Base-by-base conservation (phyloP, 2,113 vertebrate genomes). In the Halcyon malimbica region DNA sequence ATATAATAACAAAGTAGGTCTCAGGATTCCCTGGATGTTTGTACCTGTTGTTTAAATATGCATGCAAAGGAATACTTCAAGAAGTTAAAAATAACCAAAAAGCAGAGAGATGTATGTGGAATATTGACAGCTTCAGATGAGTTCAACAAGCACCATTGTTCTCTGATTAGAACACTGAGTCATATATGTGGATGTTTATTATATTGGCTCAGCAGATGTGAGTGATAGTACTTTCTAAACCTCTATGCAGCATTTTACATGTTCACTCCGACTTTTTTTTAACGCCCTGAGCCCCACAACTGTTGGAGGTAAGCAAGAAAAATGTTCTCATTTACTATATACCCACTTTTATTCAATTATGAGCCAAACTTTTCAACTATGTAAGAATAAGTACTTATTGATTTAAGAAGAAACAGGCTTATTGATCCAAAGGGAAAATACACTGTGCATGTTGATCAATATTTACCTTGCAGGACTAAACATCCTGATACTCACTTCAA, bases 371-470 rank as follows among this genome's bases (percentile, higher is more conserved):
- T 96, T 92, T 78, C 63, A n/a, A 89, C 44, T 91, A 18, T 94
- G 92, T 94, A 96, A 90, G 92, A 97, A 82, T 92, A 97, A 95
- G 77, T 73, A 87, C 53, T 94, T 94, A 96, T 93, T 91, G 96
- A 96, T 93, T 95, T 92, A 94, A 89, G 94, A 94, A 95, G 86
- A 94, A 95, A 94, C 78, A 90, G 53, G 56, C 41, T 21, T 87
- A 96, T 96, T 90, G 95, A 95, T 94, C 85, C 89, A 83, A 96
- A 93, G 80, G 79, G 85, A 95, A 95, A 97, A 96, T 89, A 92
- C 88, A 92, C 80, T 78, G 69, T 87, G 87, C 65, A 65, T 91
- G 89, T 85, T 94, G 80, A 89, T 96, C 95, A 92, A 96, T 96
- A 96, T 89, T 95, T 95, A 95, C 89, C 93, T 95, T 89, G 28